Percentiles rank a stretch among this genome's conserved stretches.
These are phyloP conservation scores for Atta colombica DNA, from an alignment of 1,140 invertebrate species.

Conservation along the genomic window DNA sequence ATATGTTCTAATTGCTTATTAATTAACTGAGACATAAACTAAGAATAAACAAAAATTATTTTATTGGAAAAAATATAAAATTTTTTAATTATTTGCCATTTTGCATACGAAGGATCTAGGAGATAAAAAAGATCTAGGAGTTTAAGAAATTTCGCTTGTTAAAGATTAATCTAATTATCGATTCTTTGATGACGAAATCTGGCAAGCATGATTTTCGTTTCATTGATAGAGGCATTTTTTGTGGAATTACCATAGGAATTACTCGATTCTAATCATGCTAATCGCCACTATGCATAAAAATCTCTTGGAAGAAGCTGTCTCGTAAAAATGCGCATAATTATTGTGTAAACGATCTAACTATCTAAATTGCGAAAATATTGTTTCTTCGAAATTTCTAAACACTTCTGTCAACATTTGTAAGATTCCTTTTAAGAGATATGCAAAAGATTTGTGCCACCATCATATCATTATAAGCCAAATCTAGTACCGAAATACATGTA, in stretches of 20 bases:
- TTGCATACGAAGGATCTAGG: not conserved
- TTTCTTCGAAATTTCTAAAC: constrained; percentile 19
- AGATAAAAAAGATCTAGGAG: too few relatives aligned
- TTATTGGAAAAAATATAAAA: not conserved
- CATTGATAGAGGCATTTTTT: constrained; percentile 12
- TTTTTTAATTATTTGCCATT: not conserved
- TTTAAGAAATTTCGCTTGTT: not conserved
- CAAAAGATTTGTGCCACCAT: constrained; percentile 41
- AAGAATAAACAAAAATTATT: too few relatives aligned
- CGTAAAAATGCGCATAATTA: constrained; percentile 44
- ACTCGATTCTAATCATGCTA: constrained; percentile 23
- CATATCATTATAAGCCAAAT: not conserved
- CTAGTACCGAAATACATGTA: not conserved
- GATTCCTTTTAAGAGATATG: constrained; percentile 39
- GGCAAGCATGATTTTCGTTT: not conserved
- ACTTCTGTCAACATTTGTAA: constrained; percentile 20
- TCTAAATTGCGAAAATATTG: constrained; percentile 44
- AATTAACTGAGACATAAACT: too few relatives aligned
- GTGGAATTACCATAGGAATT: constrained; percentile 15
- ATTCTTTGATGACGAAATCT: not conserved
- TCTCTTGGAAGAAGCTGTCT: constrained; percentile 3
- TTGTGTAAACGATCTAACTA: constrained; percentile 28
- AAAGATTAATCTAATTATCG: constrained; percentile 20
- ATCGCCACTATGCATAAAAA: not conserved
- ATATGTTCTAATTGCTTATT: too few relatives aligned